These are phyloP conservation scores for Morinoia aosen DNA, from an alignment of 2,888 invertebrate genomes.

Conservation along the genomic window DNA sequence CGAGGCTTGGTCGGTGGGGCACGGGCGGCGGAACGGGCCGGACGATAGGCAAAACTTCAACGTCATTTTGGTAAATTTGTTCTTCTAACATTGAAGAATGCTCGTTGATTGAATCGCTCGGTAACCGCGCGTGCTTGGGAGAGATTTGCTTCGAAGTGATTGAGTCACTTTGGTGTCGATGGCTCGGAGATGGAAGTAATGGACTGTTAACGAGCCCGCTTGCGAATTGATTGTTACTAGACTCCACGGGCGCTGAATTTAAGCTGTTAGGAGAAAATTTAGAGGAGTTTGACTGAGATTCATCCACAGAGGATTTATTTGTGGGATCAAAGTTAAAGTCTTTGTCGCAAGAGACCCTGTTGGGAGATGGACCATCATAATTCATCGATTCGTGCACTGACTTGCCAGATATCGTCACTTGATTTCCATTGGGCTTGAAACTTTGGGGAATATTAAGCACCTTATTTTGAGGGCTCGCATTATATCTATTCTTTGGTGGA, in stretches of 20 bases:
- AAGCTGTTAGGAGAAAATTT: neutral
- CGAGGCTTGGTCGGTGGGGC: constrained; percentile 23
- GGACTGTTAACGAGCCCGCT: constrained; percentile 33
- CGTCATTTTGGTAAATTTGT: constrained; percentile 43
- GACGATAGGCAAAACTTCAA: neutral
- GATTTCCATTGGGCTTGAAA: neutral
- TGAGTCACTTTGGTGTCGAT: constrained; percentile 4
- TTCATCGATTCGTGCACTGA: neutral
- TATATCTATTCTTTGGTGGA: neutral
- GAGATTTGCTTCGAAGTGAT: constrained; percentile 38
- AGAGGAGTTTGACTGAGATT: neutral
- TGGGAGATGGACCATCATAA: neutral
- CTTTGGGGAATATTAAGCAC: neutral
- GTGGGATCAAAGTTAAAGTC: neutral
- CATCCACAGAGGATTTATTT: neutral
- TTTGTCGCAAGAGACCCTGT: neutral
- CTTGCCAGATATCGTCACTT: neutral
- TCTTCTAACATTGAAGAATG: constrained; percentile 37
- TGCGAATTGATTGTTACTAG: constrained; percentile 23
- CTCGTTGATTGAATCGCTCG: constrained; percentile 42
- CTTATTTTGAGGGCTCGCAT: neutral
- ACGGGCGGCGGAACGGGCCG: constrained; percentile 27
- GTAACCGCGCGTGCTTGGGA: constrained; percentile 20
- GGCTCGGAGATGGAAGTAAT: constrained; percentile 39
- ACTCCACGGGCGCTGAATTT: neutral